Base-by-base conservation (phyloP, 64 coral and sea anemone genomes). In the Pocillopora damicornis region DNA sequence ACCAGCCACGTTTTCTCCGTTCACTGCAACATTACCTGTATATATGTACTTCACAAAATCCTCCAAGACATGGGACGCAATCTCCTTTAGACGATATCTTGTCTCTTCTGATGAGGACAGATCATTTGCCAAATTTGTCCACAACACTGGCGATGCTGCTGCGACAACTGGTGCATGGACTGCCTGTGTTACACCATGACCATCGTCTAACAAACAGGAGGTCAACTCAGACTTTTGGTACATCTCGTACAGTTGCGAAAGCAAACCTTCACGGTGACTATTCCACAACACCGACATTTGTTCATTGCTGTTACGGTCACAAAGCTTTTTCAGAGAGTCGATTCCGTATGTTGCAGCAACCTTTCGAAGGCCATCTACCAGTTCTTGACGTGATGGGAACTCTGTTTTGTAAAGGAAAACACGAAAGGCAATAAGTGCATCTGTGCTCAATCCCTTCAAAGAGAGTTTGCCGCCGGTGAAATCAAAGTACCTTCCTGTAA, bases 21-120 rank as follows among this genome's bases (percentile, higher is more conserved):
- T 58, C 26, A 89, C 0, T 61, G 38, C 59, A 36, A 82, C 30
- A 20, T 82, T 59, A 13, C 77, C 88, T 15, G 88, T 89, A 56
- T 89, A 89, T 30, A 89, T 72, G 78, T 81, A 89, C 77, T 74
- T 35, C 22, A 81, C 36, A 17, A 89, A 71, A 60, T 60, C 18
- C 14, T 30, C 56, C 61, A 89, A 71, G 14, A 63, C 42, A 30
- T 81, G 58, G 12, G 69, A 60, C 1, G 78, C n/a, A 25, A 37
- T 58, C 1, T 80, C 88, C 59, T 81, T 82, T 68, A 89, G 26
- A 66, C 71, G 77, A 80, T 74, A 74, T 18, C 73, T 89, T 60
- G n/a, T 9, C 26, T 51, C 65, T 16, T 75, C 42, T 79, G 56
- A 56, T 35, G 63, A 59, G 13, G 62, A 37, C 60, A 79, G 5